Evolutionary conservation across 2,888 invertebrate species (phyloP).

Genomic region (Heliconius cydno): DNA sequence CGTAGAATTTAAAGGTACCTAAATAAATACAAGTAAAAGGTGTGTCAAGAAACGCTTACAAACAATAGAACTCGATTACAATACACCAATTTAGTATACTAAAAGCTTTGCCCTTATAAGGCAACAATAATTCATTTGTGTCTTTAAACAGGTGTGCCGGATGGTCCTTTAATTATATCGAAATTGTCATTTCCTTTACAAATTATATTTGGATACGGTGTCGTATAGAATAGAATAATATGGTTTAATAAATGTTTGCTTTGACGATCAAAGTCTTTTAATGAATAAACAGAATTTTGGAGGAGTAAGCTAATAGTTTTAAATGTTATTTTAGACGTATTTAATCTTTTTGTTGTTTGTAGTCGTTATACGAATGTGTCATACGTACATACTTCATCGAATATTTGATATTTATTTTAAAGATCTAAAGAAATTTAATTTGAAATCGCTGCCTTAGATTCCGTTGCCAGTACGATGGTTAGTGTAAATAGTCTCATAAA

Average conservation of each 20-base stretch:
- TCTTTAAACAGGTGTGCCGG: conserved; percentile 57
- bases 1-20: background rate
- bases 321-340: background rate
- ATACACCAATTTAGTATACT: conserved; percentile 35
- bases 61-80: conserved; percentile 40
- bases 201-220: conserved; percentile 14
- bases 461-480: too few species aligned
- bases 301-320: background rate
- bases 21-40: conserved; percentile 33
- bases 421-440: too few species aligned
- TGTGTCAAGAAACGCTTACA: conserved; percentile 37
- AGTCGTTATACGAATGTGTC: background rate
- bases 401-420: background rate
- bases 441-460: too few species aligned
- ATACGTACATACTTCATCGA: background rate
- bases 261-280: background rate
- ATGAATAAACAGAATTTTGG: background rate
- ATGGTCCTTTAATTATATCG: conserved; percentile 49
- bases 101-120: conserved; percentile 41
- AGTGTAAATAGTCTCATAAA: too few species aligned
- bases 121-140: conserved; percentile 50
- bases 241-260: background rate
- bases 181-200: conserved; percentile 53
- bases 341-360: background rate
- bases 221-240: background rate